These are phyloP conservation scores for Rousettus leschenaultii DNA, from an alignment of 2,113 vertebrate species.

Conservation along the genomic window DNA sequence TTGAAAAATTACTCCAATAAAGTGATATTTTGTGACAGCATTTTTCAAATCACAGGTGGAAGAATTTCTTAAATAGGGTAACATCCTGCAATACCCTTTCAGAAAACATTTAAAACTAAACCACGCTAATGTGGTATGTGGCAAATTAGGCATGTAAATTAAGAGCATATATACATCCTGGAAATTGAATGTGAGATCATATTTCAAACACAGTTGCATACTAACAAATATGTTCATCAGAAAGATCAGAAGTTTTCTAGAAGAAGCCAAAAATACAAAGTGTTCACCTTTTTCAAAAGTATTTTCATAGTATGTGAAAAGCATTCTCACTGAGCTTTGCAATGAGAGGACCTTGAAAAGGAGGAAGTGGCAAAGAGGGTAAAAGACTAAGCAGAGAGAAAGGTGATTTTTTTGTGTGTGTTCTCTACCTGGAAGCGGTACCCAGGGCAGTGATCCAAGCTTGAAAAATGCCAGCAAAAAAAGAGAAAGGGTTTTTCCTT, in stretches of 20 bases:
- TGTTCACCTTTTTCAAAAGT: neutral
- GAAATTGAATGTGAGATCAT: neutral
- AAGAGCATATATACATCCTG: neutral
- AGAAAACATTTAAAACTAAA: constrained; percentile 16
- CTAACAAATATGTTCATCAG: neutral
- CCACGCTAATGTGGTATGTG: neutral
- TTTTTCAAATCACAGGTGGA: constrained; percentile 10
- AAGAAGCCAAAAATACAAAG: neutral
- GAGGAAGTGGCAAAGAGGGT: neutral
- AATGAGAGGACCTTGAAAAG: constrained; percentile 13
- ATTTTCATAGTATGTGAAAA: neutral
- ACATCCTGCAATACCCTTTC: neutral
- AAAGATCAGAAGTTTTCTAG: constrained; percentile 9
- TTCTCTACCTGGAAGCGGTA: constrained; percentile 94
- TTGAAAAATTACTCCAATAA: constrained; percentile 19
- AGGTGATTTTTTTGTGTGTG: constrained; percentile 39
- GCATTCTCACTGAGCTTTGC: neutral
- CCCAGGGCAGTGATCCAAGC: constrained; percentile 99
- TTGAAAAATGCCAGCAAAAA: constrained; percentile 98
- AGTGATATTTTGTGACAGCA: neutral
- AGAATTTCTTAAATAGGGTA: neutral
- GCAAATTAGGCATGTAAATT: neutral
- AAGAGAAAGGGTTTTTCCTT: constrained; percentile 97
- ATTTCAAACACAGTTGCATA: neutral
- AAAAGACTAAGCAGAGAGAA: neutral